Evolutionary conservation across 2,888 invertebrate species (phyloP), one percentile per base, ranked within the genome.

Genomic region (Cephonodes hylas): DNA sequence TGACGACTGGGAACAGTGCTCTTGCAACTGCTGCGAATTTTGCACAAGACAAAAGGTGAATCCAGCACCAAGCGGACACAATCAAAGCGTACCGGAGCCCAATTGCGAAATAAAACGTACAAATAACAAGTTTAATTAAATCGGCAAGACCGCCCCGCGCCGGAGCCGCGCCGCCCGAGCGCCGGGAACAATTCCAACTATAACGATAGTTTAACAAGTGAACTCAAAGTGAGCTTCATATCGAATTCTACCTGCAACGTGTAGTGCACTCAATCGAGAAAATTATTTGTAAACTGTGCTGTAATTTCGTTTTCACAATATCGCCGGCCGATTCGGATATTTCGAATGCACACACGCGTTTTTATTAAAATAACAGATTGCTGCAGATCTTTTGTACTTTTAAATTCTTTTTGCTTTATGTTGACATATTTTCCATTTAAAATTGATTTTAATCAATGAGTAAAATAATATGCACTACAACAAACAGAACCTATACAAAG

Each of bases 51-150:
- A 82, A 81, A 81, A 83, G 80, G 48, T 48, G 78, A 25, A 45
- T 18, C 74, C 73, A 71, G 74, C 78, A 76, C 77, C 79, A 75
- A 79, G 74, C 81, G 81, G 77, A 76, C 81, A 76, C 85, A 88
- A 86, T 89, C 89, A 88, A 91, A 88, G 87, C 81, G 83, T 31
- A 82, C 80, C 79, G 78, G 76, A 77, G 77, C 76, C 82, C 86
- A 81, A 87, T 88, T 85, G 85, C 82, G 82, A 90, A 89, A 91
- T 90, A 90, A 91, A 91, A 91, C 85, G 84, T 85, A 87, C 88
- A 90, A 91, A 88, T 90, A 91, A 87, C 89, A 89, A 86, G 86
- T 91, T 92, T 92, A 92, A 92, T 91, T 92, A 91, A 92, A 92
- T 91, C 81, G 88, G 83, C 83, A 88, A 87, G 86, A 87, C 77